A percentile compares a stretch with the other conserved stretches of the same genome.
phyloP scores from a whole-genome alignment of 2,797 vertebrate genomes.

The Hydrophis major region DNA sequence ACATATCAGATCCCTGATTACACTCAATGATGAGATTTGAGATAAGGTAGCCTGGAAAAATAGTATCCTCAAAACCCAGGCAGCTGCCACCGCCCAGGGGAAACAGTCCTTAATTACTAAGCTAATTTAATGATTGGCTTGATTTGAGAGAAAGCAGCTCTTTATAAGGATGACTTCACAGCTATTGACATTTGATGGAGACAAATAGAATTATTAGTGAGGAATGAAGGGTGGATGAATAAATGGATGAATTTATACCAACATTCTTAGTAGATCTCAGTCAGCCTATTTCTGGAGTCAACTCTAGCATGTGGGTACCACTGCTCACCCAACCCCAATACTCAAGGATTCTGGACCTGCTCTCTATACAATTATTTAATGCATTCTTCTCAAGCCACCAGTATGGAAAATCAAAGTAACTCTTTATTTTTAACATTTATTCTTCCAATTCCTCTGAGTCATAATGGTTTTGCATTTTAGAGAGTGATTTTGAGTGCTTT shows the following conservation, averaged over 20 bases:
- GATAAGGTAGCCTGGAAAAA: neutral
- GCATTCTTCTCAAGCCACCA: neutral
- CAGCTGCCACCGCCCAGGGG: neutral
- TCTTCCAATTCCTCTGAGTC: neutral
- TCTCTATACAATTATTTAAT: neutral
- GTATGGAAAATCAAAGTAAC: neutral
- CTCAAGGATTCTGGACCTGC: neutral
- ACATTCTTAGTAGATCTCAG: neutral
- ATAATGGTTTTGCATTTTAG: neutral
- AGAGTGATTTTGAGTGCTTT: neutral
- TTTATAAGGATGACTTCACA: neutral
- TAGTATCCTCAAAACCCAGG: neutral
- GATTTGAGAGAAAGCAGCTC: neutral
- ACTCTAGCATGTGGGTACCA: neutral
- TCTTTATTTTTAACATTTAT: neutral
- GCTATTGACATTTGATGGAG: neutral
- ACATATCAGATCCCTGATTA: neutral
- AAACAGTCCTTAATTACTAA: neutral
- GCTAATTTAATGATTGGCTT: constrained; percentile 7
- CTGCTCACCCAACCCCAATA: neutral
- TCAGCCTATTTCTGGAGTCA: neutral
- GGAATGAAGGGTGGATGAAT: neutral
- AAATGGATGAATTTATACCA: neutral
- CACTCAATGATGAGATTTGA: neutral
- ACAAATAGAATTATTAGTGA: neutral